Evolutionary conservation across 1,140 invertebrate species (phyloP).

Genomic region (Saccostrea glomerata): DNA sequence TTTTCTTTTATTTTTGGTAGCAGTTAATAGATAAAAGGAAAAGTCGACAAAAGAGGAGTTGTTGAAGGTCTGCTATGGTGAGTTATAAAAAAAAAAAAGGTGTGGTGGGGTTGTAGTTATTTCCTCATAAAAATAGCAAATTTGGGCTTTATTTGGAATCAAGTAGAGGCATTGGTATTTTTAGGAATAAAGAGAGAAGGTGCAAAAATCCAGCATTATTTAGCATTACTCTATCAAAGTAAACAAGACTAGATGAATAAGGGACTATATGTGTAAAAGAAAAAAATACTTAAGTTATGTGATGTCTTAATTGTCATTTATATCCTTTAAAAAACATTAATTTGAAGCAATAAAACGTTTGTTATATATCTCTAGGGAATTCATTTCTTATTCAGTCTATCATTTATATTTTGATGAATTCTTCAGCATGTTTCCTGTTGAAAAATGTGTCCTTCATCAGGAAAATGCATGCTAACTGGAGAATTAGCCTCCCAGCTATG

Average conservation of each 20-base stretch:
- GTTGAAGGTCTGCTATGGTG: too few species aligned
- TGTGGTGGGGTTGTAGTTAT: too few species aligned
- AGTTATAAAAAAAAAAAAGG: too few species aligned
- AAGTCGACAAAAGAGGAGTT: background rate
- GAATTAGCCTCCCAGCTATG: background rate
- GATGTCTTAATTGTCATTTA: background rate
- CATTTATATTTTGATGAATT: background rate
- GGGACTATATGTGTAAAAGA: background rate
- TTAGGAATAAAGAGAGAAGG: background rate
- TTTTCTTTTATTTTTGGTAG: background rate
- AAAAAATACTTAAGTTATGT: background rate
- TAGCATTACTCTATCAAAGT: background rate
- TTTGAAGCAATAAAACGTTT: background rate
- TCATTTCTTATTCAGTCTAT: background rate
- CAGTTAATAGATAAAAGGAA: background rate
- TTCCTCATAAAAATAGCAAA: too few species aligned
- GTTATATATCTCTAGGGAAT: background rate
- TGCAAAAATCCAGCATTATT: background rate
- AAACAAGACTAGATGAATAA: background rate
- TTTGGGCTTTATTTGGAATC: too few species aligned
- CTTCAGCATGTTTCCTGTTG: background rate
- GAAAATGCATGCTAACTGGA: background rate
- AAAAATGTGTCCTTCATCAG: slow-evolving; percentile 17
- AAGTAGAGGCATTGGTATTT: too few species aligned
- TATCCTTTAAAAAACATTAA: background rate